A percentile compares a stretch with the other conserved stretches of the same genome.
phyloP scores from a whole-genome alignment of 2,888 invertebrate species.

The Amorpha juglandis region DNA sequence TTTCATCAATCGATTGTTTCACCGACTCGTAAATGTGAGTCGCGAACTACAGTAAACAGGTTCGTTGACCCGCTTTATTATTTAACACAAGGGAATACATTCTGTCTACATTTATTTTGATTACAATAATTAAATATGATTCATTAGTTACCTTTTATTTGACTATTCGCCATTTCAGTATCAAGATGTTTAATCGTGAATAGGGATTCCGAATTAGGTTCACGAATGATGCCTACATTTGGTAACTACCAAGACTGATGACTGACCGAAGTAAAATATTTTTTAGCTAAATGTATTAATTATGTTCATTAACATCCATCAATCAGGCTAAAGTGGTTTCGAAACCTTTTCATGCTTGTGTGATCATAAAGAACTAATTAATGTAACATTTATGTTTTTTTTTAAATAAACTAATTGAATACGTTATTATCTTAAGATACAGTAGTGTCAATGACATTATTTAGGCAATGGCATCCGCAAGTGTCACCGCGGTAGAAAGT shows the following conservation, averaged over 20 bases:
- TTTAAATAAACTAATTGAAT: slow-evolving; percentile 23
- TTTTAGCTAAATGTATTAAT: too few relatives aligned
- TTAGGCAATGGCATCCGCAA: slow-evolving; percentile 47
- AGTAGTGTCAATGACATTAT: slow-evolving; percentile 57
- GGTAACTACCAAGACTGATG: too few relatives aligned
- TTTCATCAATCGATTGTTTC: slow-evolving; percentile 36
- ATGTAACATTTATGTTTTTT: too few relatives aligned
- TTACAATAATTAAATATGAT: background rate
- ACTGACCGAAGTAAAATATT: too few relatives aligned
- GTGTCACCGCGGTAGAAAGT: slow-evolving; percentile 56
- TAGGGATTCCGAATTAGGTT: too few relatives aligned
- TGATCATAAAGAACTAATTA: too few relatives aligned
- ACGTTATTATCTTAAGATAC: slow-evolving; percentile 38
- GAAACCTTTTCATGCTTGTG: too few relatives aligned
- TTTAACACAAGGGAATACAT: slow-evolving; percentile 1
- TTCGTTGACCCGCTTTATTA: slow-evolving; percentile 24
- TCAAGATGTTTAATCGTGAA: too few relatives aligned
- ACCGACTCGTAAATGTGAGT: slow-evolving; percentile 26
- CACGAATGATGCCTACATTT: too few relatives aligned
- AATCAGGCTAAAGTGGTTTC: too few relatives aligned
- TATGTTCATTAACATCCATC: too few relatives aligned
- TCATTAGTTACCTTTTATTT: background rate
- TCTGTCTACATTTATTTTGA: background rate
- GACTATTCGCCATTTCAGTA: too few relatives aligned
- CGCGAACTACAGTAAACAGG: slow-evolving; percentile 11